Base-by-base conservation (phyloP, 2,797 vertebrate species). In the Geotria australis region DNA sequence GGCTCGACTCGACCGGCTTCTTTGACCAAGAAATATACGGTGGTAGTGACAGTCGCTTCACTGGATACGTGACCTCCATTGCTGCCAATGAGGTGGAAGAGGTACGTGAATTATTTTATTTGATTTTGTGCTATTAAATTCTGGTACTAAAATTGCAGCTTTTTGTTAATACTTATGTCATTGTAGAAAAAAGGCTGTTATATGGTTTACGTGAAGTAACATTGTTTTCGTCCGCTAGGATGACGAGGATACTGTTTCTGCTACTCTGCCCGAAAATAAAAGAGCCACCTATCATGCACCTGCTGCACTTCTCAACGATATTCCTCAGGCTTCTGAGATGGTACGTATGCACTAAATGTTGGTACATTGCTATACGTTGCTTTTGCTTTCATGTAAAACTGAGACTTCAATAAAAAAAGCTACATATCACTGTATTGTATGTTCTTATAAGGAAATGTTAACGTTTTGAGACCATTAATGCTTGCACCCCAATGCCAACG, bases 1-100 rank as follows among this genome's bases (percentile, higher is more conserved):
- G 89, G 59, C 80, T 98, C 48, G 86, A 85, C 69, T 96, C 89
- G 58, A 96, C 91, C 48, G 91, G 89, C 12, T 88, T 86, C 63
- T 96, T 76, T 57, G 91, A 98, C 66, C 86, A 91, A 68, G 91
- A 98, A 69, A 98, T 98, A 65, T 98, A 96, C 51, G 91, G 85
- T 56, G 91, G 91, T 65, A 94, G 79, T 55, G 91, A 98, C 66
- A 95, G 85, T 64, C 81, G 91, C 58, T 96, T 98, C 70, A 79
- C 77, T 61, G 91, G 91, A 65, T 98, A 98, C 2, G 85, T 98
- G 63, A 98, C 91, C 46, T 98, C 91, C 48, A 98, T 98, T 55
- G 88, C 91, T 61, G 85, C 91, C 60, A 95, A 85, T 61, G 89
- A 98, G 63, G 78, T 94, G 68, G 91, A 96, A 71, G 89, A 98